Conservation (phyloP, 2,888 invertebrate species). For the Marasmarcha lunaedactyla region DNA sequence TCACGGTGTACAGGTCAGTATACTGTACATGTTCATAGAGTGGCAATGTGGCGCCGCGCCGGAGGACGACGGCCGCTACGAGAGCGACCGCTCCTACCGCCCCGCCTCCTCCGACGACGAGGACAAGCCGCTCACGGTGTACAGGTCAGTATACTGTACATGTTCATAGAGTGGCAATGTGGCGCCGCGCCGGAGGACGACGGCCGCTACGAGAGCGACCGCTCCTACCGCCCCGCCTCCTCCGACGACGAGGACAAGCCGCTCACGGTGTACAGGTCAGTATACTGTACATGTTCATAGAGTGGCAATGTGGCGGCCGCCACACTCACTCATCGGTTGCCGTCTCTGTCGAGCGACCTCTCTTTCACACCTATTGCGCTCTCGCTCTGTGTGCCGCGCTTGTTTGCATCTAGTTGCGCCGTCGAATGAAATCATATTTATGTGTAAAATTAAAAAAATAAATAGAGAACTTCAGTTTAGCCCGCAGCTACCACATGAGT, state of each 20-base stretch:
- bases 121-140: slow-evolving; percentile 43
- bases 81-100: slow-evolving; percentile 55
- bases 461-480: no score
- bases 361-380: no score
- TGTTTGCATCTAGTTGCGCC: no score
- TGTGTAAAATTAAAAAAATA: no score
- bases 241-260: slow-evolving; percentile 48
- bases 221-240: slow-evolving; percentile 49
- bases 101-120: slow-evolving; percentile 46
- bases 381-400: no score
- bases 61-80: slow-evolving; percentile 30
- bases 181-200: slow-evolving; percentile 11
- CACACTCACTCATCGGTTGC: neutral
- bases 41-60: no score
- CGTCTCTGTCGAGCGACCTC: no score
- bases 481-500: no score
- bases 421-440: no score
- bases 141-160: slow-evolving; percentile 22
- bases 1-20: slow-evolving; percentile 33
- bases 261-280: slow-evolving; percentile 35
- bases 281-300: neutral
- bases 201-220: slow-evolving; percentile 53
- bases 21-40: neutral
- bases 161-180: slow-evolving; percentile 6
- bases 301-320: neutral